phyloP scores from a whole-genome alignment of 2,113 vertebrate species.

The Oncorhynchus gorbuscha region DNA sequence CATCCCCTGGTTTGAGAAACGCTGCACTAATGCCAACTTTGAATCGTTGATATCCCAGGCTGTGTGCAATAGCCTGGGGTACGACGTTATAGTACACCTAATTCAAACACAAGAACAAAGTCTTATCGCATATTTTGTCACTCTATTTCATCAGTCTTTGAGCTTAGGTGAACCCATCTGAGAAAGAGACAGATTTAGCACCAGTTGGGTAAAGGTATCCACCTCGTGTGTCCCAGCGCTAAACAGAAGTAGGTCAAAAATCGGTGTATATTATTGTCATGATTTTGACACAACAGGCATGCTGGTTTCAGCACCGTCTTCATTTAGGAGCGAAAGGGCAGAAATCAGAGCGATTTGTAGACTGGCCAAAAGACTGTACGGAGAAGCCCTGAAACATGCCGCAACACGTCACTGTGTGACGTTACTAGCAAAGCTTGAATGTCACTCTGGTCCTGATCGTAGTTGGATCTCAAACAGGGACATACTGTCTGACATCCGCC shows the following conservation, averaged over 20 bases:
- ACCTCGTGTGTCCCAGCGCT: neutral
- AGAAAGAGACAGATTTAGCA: neutral
- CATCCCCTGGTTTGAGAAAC: too few relatives aligned
- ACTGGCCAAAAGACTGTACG: neutral
- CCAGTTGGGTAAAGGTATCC: neutral
- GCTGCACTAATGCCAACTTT: too few relatives aligned
- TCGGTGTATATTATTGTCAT: too few relatives aligned
- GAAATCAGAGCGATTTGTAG: neutral
- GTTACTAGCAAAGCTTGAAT: conserved; percentile 41
- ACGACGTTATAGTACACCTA: too few relatives aligned
- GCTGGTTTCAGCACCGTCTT: neutral
- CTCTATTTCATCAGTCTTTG: too few relatives aligned
- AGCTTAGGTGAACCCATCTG: too few relatives aligned
- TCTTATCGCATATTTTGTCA: too few relatives aligned
- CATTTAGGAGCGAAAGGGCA: neutral
- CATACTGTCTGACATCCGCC: conserved; percentile 3
- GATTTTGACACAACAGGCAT: neutral
- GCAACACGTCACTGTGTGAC: conserved; percentile 58
- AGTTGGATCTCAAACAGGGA: conserved; percentile 47
- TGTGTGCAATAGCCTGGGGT: too few relatives aligned
- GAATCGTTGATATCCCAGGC: too few relatives aligned
- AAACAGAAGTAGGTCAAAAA: too few relatives aligned
- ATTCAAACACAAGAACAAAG: too few relatives aligned
- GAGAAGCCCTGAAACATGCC: conserved; percentile 27
- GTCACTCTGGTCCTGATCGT: conserved; percentile 44